Conservation (phyloP, 2,113 vertebrate species). For the Chrysochloris asiatica region DNA sequence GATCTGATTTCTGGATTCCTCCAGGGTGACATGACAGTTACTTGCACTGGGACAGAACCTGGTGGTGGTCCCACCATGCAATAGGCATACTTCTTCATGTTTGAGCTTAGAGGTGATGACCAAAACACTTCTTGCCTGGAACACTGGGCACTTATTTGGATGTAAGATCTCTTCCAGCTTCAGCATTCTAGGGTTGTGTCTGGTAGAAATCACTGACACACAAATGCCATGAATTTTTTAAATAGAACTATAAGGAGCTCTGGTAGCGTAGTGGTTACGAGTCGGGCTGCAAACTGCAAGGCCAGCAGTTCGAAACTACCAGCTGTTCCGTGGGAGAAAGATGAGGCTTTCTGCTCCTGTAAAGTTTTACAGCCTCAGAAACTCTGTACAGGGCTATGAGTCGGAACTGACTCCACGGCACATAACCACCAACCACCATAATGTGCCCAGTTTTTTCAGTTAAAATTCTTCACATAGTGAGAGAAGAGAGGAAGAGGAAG, state of each 20-base stretch:
- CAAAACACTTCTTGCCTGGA: not conserved
- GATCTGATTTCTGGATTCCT: not conserved
- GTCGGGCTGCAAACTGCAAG: no score
- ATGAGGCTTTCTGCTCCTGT: no score
- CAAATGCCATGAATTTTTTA: no score
- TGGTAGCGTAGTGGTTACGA: no score
- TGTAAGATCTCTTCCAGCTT: not conserved
- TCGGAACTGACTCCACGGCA: no score
- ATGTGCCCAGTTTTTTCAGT: no score
- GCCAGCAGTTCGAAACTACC: no score
- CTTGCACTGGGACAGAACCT: accelerated
- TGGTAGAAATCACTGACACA: not conserved
- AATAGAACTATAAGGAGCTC: no score
- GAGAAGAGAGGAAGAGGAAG: not conserved
- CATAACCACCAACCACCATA: no score
- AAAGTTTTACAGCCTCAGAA: no score
- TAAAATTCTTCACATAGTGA: not conserved
- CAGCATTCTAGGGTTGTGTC: not conserved
- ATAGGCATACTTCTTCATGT: not conserved
- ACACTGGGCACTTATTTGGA: not conserved
- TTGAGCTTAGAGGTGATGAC: not conserved
- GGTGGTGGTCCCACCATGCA: not conserved
- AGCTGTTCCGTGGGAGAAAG: no score
- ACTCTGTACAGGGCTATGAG: no score
- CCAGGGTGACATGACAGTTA: not conserved